Evolutionary conservation across 2,797 vertebrate genomes (phyloP), one percentile per base, ranked within the genome.

Genomic region (Xiphorhynchus erythropygius): DNA sequence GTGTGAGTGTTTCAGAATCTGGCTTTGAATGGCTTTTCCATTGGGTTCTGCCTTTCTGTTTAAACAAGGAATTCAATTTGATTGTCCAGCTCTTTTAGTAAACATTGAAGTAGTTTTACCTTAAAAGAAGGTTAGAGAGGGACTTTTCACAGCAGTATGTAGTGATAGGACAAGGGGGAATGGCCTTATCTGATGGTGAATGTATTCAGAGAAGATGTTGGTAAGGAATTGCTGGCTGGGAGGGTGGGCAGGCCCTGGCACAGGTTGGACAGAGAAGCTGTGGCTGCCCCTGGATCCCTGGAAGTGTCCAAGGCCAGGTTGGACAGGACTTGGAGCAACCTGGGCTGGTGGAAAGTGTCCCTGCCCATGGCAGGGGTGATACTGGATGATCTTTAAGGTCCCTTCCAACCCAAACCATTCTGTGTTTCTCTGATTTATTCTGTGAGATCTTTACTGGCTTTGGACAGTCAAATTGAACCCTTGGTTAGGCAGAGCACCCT

Each of bases 321-420:
- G 28, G 67, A 69, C 1, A 1, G 33, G 27, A 6, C 9, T 50
- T 70, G 52, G 30, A 60, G 15, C 13, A 35, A 0, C 2, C 11
- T 78, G 80, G 39, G 3, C 11, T 0, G 6, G 1, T 46, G 30
- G 25, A 4, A 71, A 4, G 0, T 49, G 42, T n/a, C 35, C 8
- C 27, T 76, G 32, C 5, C 22, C 15, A 32, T 21, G 1, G 15
- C 18, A 68, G 12, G 4, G 5, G 3, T 18, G 32, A 49, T 5
- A 24, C 0, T 0, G 11, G 16, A 1, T 35, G 23, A 13, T 1
- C 6, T n/a, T 49, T 25, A 15, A n/a, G 3, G 3, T 22, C 16
- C 12, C 10, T 63, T 63, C n/a, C 16, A 17, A 37, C 23, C 2
- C 13, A 50, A 50, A 56, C 3, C 5, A 11, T 44, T 25, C 28